phyloP scores from a whole-genome alignment of 2,888 invertebrate genomes.

The Gerris lacustris region DNA sequence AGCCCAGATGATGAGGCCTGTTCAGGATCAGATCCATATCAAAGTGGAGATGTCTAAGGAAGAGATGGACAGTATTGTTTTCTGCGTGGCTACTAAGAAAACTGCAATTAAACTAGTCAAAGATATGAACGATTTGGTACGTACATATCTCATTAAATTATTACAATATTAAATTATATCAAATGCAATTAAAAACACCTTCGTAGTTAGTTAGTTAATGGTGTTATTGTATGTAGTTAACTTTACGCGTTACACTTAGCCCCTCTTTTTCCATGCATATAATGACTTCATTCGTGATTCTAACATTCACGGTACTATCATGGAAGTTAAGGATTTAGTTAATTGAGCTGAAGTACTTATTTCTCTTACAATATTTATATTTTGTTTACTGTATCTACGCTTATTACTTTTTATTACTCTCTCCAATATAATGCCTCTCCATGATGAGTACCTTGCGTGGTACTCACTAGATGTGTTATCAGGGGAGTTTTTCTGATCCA shows the following conservation, averaged over 20 bases:
- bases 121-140: slow-evolving; percentile 84
- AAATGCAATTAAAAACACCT: not conserved
- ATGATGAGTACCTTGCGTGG: too few relatives aligned
- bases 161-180: not conserved
- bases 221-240: not conserved
- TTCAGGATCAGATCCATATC: slow-evolving; percentile 74
- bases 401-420: too few relatives aligned
- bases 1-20: slow-evolving; percentile 69
- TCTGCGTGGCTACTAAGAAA: slow-evolving; percentile 83
- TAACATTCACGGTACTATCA: too few relatives aligned
- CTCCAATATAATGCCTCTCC: too few relatives aligned
- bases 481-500: too few relatives aligned
- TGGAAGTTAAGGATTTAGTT: too few relatives aligned
- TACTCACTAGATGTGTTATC: too few relatives aligned
- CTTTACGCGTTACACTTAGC: not conserved
- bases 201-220: not conserved
- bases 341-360: too few relatives aligned
- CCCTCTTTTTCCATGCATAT: too few relatives aligned
- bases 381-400: too few relatives aligned
- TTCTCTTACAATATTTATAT: too few relatives aligned
- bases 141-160: slow-evolving; percentile 26
- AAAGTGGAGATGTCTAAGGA: slow-evolving; percentile 77
- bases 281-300: too few relatives aligned
- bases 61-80: slow-evolving; percentile 86
- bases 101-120: slow-evolving; percentile 69